Evolutionary conservation across 1,140 invertebrate species (phyloP), one percentile per base, ranked within the genome.

Genomic region (Conopomorpha cramerella): DNA sequence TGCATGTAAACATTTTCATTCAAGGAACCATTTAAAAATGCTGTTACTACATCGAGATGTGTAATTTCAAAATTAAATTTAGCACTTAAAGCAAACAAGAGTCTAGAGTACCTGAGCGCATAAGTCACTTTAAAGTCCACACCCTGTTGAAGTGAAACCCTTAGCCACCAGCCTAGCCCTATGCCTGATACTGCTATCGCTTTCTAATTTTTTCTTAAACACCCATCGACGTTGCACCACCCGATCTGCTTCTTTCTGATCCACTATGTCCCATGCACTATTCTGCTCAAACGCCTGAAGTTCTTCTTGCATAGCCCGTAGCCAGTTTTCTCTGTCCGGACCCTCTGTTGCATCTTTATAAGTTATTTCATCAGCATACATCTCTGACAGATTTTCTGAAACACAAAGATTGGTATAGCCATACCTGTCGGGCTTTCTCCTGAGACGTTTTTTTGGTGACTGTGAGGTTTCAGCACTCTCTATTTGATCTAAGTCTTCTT

Each of bases 81-180:
- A 29, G 28, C 28, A n/a, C 6, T 11, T 7, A 7, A 13, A 4
- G 28, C 28, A 11, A 29, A n/a, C 11, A 29, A 23, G 4, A 23
- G 10, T 10, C 19, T 6, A 23, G 19, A 23, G 4, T 6, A 10
- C 10, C 19, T 23, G 10, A 10, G 14, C 2, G 43, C 30, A 34
- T 36, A 50, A 8, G 36, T 38, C 36, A 30, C 36, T 27, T 46
- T 8, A 46, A 51, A 73, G 43, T 74, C 60, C 14, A 66, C 45
- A 18, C 47, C 56, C 15, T 34, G 10, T 34, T 39, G 43, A 56
- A 7, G 38, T 34, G 42, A 35, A 67, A 2, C 67, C 57, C 38
- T 51, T 49, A 13, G 51, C 63, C 18, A 77, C 63, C 32, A 78
- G 49, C 33, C 73, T 25, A 18, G 78, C 66, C 30, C 66, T 71